Evolutionary conservation across 2,113 vertebrate species (phyloP).

Genomic region (Mormoops blainvillei): DNA sequence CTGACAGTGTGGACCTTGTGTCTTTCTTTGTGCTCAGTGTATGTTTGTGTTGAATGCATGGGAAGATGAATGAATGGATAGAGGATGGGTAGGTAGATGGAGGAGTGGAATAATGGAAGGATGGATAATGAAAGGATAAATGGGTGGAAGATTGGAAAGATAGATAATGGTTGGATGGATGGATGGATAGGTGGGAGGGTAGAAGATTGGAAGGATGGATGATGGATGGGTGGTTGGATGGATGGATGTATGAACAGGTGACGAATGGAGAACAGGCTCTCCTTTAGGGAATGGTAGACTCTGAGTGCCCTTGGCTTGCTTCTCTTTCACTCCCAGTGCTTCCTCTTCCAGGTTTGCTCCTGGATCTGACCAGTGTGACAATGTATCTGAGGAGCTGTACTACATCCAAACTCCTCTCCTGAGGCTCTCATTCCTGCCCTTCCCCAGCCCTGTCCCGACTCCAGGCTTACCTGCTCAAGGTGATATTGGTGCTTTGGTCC

Average conservation of each 20-base stretch:
- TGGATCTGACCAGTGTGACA: background rate
- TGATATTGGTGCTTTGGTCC: constrained; percentile 80
- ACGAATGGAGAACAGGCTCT: background rate
- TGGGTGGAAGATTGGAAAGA: no score
- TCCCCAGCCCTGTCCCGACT: background rate
- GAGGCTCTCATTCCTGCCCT: background rate
- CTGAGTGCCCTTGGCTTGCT: background rate
- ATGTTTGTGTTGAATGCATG: background rate
- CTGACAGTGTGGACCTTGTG: background rate
- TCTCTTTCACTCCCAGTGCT: background rate
- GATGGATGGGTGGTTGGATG: background rate
- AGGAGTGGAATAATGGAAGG: background rate
- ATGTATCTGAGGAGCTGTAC: background rate
- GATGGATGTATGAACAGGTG: background rate
- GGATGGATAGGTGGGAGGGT: no score
- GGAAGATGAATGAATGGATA: background rate
- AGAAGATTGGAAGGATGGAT: background rate
- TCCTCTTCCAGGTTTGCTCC: background rate
- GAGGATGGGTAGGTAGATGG: background rate
- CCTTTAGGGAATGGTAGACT: background rate
- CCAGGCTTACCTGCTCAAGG: constrained; percentile 80
- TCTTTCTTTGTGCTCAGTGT: background rate
- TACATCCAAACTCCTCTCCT: no score
- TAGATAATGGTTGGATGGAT: background rate
- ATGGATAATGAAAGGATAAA: background rate